Evolutionary conservation across 2,888 invertebrate species (phyloP), one percentile per base, ranked within the genome.

Genomic region (Chelonus formosanus): DNA sequence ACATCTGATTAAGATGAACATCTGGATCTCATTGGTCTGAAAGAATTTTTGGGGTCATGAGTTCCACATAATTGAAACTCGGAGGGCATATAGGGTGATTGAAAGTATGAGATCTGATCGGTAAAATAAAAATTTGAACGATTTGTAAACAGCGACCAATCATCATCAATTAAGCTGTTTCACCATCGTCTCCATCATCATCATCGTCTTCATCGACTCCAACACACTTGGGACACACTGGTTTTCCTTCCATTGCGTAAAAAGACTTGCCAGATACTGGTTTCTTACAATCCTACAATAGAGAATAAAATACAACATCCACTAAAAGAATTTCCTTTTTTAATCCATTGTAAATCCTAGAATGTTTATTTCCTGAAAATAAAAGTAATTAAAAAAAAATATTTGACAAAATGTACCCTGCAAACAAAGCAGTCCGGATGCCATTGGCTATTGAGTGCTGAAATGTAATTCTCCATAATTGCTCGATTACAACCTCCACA

Each of bases 341-440:
- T 48, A 6, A 48, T 10, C 54, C 36, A 5, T 8, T n/a, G 6
- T 8, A 54, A 54, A 54, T 35, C 48, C 48, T 48, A 8, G 36
- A 4, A 20, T n/a, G 10, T 2, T 35, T 50, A 31, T 31, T 56
- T 50, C 47, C 56, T 69, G 63, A 6, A 66, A 69, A 31, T 31
- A 65, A 54, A 70, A 55, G 7, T 47, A 4, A 3, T 34, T 8
- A 34, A 6, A 4, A n/a, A 32, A 8, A 35, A 43, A 45, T 43
- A 53, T n/a, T 31, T 5, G 31, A 36, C 7, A 10, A 47, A 50
- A 54, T 94, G 89, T 89, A 98, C 98, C 92, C 96, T 92, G 90
- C 98, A 98, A 74, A 97, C 96, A 87, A 98, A 98, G 86, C 98
- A 98, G 83, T 97, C 95, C 6, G 98, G 93, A 86, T 98, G 98